These are phyloP conservation scores for Drosophila anceps DNA, from an alignment of 2,888 invertebrate genomes.

Conservation along the genomic window DNA sequence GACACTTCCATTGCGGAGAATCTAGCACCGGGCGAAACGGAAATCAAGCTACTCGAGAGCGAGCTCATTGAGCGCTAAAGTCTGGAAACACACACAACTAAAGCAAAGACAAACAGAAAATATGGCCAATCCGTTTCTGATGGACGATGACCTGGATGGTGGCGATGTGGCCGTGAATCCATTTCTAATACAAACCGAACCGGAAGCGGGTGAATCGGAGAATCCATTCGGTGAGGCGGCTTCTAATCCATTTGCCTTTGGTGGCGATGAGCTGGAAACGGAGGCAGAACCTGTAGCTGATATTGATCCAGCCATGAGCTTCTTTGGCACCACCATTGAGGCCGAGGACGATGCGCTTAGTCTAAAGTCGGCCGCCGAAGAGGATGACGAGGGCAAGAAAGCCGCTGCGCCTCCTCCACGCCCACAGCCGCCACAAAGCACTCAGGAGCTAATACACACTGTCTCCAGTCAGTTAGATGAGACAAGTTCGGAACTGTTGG, in stretches of 20 bases:
- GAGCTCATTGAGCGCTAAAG: constrained; percentile 88
- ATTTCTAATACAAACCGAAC: constrained; percentile 87
- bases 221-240: constrained; percentile 88
- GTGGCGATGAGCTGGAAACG: constrained; percentile 84
- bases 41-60: constrained; percentile 91
- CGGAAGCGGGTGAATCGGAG: constrained; percentile 86
- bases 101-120: constrained; percentile 59
- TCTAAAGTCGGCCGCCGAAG: constrained; percentile 80
- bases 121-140: constrained; percentile 94
- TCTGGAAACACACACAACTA: constrained; percentile 70
- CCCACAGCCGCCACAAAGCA: constrained; percentile 89
- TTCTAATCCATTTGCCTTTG: constrained; percentile 90
- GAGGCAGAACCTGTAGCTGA: constrained; percentile 71
- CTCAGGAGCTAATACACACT: constrained; percentile 93
- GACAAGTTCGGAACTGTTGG: constrained; percentile 92
- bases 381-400: constrained; percentile 75
- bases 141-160: constrained; percentile 89
- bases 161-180: constrained; percentile 88
- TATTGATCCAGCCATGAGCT: constrained; percentile 85
- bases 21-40: constrained; percentile 91
- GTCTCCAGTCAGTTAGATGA: constrained; percentile 96
- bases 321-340: constrained; percentile 85
- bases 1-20: constrained; percentile 94
- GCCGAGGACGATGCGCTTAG: constrained; percentile 84
- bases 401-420: constrained; percentile 86